Evolutionary conservation across 2,888 invertebrate genomes (phyloP), one percentile per base, ranked within the genome.

Genomic region (Drepana falcataria): DNA sequence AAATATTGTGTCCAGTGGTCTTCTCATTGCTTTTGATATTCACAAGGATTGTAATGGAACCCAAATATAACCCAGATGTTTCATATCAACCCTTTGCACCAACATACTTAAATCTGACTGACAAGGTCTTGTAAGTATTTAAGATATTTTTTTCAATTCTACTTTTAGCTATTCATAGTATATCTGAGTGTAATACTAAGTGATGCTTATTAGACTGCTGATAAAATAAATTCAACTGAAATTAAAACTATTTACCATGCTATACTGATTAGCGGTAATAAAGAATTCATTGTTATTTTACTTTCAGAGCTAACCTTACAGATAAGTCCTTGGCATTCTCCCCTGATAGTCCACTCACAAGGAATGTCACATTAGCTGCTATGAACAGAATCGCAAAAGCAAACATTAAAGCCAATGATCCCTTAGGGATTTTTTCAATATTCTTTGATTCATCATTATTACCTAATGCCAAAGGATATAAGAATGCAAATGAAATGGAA

Each of bases 21-120:
- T 95, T 96, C 82, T 93, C 94, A 5, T 75, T 94, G 53, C 91
- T 96, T 61, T 83, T 97, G 66, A 94, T 96, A 55, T 69, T 95
- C 35, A 93, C 96, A 69, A 92, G 97, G 73, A 93, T 93, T 61
- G 83, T 95, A 53, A 95, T 95, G 4, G 92, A 92, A 61, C 94
- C 95, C 4, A 92, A 93, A 64, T 76, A 83, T 51, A 87, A 83
- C 66, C 85, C 88, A 53, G 83, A 77, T 48, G 59, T 71, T 47
- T 63, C 71, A 7, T 91, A 91, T 67, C 67, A 73, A 65, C 72
- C 83, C 51, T 91, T 90, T 68, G 68, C 68, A 48, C 90, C 91
- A 59, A 90, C 90, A 48, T 88, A 83, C 62, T 85, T 89, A 66
- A 88, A 90, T 60, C 78, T 87, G 40, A 85, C 73, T 70, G 79